A percentile compares a stretch with the other conserved stretches of the same genome.
Evolutionary conservation across 2,113 vertebrate genomes (phyloP).

Genomic region (Nerophis ophidion): DNA sequence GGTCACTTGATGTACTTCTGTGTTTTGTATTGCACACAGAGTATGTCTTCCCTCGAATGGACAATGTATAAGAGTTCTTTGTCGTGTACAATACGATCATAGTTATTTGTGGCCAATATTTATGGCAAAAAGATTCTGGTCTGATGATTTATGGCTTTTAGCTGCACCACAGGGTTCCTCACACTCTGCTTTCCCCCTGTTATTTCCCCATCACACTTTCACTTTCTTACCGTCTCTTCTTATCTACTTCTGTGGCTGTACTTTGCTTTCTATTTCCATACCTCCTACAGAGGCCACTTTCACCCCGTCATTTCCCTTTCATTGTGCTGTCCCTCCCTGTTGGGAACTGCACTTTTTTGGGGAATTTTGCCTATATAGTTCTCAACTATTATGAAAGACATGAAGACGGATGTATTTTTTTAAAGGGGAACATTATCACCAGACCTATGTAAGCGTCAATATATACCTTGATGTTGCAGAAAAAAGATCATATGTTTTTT

Average conservation of each 20-base stretch:
- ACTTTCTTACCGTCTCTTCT: constrained; percentile 20
- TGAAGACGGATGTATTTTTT: too few relatives aligned
- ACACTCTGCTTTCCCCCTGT: constrained; percentile 15
- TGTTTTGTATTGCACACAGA: too few relatives aligned
- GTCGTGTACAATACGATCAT: constrained; percentile 14
- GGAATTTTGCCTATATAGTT: too few relatives aligned
- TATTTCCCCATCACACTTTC: constrained; percentile 34
- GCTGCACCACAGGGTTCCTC: constrained; percentile 22
- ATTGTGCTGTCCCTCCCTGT: constrained; percentile 22
- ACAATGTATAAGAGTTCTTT: constrained; percentile 9
- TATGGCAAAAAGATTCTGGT: constrained; percentile 14
- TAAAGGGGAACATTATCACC: too few relatives aligned
- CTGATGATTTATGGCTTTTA: constrained; percentile 37
- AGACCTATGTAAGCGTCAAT: too few relatives aligned
- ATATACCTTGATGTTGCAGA: too few relatives aligned
- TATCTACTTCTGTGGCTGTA: constrained; percentile 20
- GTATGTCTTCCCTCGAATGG: neutral
- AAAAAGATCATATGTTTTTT: too few relatives aligned
- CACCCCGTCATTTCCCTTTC: constrained; percentile 21
- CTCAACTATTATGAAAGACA: too few relatives aligned
- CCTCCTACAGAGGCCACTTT: constrained; percentile 9
- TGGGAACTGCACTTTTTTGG: too few relatives aligned
- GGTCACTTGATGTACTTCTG: too few relatives aligned
- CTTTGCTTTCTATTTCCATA: constrained; percentile 1
- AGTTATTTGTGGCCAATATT: constrained; percentile 15